These are phyloP conservation scores for Lottia scabra DNA, from an alignment of 2,888 invertebrate species.

Conservation along the genomic window DNA sequence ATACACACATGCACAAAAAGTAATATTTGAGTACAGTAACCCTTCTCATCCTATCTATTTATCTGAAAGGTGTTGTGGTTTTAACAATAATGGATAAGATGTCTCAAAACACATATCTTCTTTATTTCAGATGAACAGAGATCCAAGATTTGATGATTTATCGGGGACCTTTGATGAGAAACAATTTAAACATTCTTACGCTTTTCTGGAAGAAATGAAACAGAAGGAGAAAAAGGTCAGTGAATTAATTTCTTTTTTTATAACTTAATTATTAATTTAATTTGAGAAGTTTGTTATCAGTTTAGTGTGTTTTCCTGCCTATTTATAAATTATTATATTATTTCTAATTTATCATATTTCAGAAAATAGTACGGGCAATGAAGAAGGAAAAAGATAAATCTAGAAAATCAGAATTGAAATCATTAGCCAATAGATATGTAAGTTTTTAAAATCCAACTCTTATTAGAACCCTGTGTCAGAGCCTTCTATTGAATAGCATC, in stretches of 20 bases:
- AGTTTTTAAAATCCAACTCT: constrained; percentile 30
- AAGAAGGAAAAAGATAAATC: constrained; percentile 76
- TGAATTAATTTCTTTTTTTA: not conserved
- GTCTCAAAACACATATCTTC: too few species aligned
- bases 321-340: too few species aligned
- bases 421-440: constrained; percentile 80
- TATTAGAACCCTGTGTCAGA: too few species aligned
- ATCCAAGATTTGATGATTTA: constrained; percentile 89
- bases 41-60: too few species aligned
- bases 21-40: too few species aligned
- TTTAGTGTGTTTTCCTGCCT: too few species aligned
- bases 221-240: constrained; percentile 76
- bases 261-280: too few species aligned
- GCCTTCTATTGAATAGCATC: too few species aligned
- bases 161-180: constrained; percentile 84
- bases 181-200: constrained; percentile 81
- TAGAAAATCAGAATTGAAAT: constrained; percentile 76
- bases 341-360: constrained; percentile 18
- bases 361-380: constrained; percentile 66
- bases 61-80: too few species aligned
- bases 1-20: too few species aligned
- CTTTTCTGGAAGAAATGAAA: constrained; percentile 81
- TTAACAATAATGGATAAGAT: not conserved
- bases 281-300: too few species aligned
- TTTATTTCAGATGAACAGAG: constrained; percentile 70